Base-by-base conservation (phyloP, 2,888 invertebrate genomes). In the Spodoptera picta region DNA sequence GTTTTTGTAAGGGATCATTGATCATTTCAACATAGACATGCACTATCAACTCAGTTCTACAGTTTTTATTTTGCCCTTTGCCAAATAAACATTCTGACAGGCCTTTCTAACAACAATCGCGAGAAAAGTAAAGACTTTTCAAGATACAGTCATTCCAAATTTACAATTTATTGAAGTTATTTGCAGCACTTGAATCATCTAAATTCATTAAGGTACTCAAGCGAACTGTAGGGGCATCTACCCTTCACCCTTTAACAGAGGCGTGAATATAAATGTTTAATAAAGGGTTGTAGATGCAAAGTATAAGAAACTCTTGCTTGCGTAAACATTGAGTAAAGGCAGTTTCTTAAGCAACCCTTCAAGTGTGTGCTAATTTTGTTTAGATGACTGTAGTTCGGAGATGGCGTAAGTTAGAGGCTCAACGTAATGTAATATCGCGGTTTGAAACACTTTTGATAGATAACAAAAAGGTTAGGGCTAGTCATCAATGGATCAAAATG, bases 301-400 rank as follows among this genome's bases (percentile, higher is more conserved):
- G 68, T 74, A 69, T 64, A 69, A 78, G 81, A 73, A 81, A 74
- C 62, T 79, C 75, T 71, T 79, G 79, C 65, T 79, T 72, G 65
- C 52, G 53, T 79, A 78, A 78, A 78, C 80, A 78, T 79, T 74
- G 65, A 73, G 68, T 71, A 66, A 53, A 62, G 62, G 52, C 72
- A 59, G 44, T 65, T 60, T 73, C 65, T 75, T 65, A 58, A 51
- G 66, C 59, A 73, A 77, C 83, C 87, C 76, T 12, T 79, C 75
- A 79, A 79, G 79, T 83, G 83, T 80, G 73, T 84, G 86, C 86
- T 87, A 87, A 88, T 87, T 87, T 86, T 58, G 82, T 84, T 82
- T 77, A 69, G 83, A 86, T 82, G 82, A 81, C 53, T 75, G 79
- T 80, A 78, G 74, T 79, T 81, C 52, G 70, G 75, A 75, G 75